These are phyloP conservation scores for Mugil cephalus DNA, from an alignment of 2,113 vertebrate species.

Conservation along the genomic window DNA sequence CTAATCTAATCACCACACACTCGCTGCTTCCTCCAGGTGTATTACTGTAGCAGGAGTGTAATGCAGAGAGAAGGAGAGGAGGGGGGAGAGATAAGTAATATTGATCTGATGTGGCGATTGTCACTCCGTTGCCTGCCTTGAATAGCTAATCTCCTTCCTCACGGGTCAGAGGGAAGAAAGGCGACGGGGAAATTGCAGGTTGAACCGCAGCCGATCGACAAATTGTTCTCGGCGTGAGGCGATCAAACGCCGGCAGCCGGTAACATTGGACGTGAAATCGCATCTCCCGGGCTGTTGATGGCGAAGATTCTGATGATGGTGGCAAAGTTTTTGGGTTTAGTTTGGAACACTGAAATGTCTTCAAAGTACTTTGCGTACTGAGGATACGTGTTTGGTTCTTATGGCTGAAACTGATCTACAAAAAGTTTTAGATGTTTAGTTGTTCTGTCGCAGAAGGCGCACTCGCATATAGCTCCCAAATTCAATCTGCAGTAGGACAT, in stretches of 20 bases:
- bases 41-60: conserved; percentile 75
- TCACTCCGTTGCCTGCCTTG: conserved; percentile 68
- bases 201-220: conserved; percentile 64
- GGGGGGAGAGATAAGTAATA: conserved; percentile 75
- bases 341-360: background rate
- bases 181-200: conserved; percentile 32
- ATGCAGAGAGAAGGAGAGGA: conserved; percentile 54
- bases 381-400: too few relatives aligned
- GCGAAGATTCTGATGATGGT: background rate
- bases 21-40: conserved; percentile 74
- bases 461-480: too few relatives aligned
- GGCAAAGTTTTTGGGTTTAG: conserved; percentile 23
- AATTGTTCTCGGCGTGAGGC: conserved; percentile 62
- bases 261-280: conserved; percentile 53
- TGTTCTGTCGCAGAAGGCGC: too few relatives aligned
- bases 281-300: conserved; percentile 55
- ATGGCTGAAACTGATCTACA: too few relatives aligned
- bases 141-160: conserved; percentile 79
- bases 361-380: background rate
- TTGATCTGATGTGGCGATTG: conserved; percentile 80
- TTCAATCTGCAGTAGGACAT: too few relatives aligned
- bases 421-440: too few relatives aligned
- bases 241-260: conserved; percentile 43
- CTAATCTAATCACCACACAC: conserved; percentile 78
- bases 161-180: conserved; percentile 75